Evolutionary conservation across 2,888 invertebrate species (phyloP).

Genomic region (Eilema sororculum): DNA sequence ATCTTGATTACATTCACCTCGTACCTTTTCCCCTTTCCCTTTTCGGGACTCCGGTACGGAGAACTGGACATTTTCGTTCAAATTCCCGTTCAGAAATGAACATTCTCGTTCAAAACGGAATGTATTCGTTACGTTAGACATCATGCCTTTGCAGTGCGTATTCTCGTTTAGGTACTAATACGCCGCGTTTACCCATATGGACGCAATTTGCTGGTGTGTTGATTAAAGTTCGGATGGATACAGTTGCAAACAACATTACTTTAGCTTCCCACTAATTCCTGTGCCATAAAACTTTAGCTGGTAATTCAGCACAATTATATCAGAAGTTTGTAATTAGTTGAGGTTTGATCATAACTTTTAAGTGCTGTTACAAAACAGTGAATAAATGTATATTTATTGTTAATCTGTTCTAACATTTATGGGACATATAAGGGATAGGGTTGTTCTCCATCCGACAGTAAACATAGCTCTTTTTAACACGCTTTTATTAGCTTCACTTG

Average conservation of each 20-base stretch:
- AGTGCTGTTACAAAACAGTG: background rate
- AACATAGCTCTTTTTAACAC: too few relatives aligned
- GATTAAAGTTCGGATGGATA: constrained; percentile 2
- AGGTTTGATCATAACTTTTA: background rate
- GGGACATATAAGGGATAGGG: too few relatives aligned
- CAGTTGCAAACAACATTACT: constrained; percentile 19
- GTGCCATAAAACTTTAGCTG: constrained; percentile 41
- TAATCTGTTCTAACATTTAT: background rate
- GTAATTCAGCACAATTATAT: constrained; percentile 35
- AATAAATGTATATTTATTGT: background rate
- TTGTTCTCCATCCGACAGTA: too few relatives aligned
- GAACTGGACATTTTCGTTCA: background rate
- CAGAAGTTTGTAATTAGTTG: constrained; percentile 23
- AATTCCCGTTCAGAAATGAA: background rate
- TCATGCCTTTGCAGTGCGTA: background rate
- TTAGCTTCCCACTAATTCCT: constrained; percentile 31
- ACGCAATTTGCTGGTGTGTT: constrained; percentile 7
- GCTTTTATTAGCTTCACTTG: too few relatives aligned
- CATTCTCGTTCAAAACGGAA: background rate
- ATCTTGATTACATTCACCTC: background rate
- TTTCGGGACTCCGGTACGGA: too few relatives aligned
- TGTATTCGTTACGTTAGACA: background rate
- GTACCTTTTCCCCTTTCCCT: too few relatives aligned
- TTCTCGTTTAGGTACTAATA: background rate
- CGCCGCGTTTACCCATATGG: background rate